A percentile compares a stretch with the other conserved stretches of the same genome.
phyloP scores from a whole-genome alignment of 1,140 invertebrate species.

The Lasaia peninsularis region DNA sequence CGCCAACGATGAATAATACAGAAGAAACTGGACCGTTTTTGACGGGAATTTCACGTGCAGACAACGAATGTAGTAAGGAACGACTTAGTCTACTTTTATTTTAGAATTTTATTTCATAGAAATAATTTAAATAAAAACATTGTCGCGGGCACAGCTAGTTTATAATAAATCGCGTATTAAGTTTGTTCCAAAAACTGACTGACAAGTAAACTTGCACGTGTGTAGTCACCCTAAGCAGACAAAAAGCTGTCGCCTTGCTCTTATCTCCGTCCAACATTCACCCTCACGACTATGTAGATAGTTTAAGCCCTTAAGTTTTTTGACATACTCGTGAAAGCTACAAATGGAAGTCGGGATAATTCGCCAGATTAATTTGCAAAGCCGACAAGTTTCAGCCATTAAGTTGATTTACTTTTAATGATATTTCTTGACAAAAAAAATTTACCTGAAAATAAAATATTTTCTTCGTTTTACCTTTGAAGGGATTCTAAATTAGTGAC shows the following conservation, averaged over 20 bases:
- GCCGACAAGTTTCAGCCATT: neutral
- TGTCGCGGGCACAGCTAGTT: too few relatives aligned
- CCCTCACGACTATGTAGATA: conserved; percentile 28
- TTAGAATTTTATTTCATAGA: too few relatives aligned
- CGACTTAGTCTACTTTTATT: too few relatives aligned
- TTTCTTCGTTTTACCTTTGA: too few relatives aligned
- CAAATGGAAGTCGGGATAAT: neutral
- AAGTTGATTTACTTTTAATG: neutral
- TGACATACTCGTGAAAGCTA: conserved; percentile 19
- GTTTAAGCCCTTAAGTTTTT: conserved; percentile 26
- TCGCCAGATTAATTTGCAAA: neutral
- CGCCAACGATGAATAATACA: too few relatives aligned
- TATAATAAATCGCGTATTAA: neutral
- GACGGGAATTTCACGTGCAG: too few relatives aligned
- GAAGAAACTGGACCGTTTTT: too few relatives aligned
- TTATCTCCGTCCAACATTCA: conserved; percentile 56
- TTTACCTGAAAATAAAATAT: neutral
- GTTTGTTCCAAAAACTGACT: too few relatives aligned
- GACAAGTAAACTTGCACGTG: neutral
- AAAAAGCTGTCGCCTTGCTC: conserved; percentile 47
- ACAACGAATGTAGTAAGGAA: too few relatives aligned
- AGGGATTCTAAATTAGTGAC: too few relatives aligned
- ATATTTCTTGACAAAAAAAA: neutral
- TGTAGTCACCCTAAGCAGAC: conserved; percentile 25
- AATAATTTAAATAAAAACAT: too few relatives aligned